Evolutionary conservation across 2,797 vertebrate species (phyloP), one percentile per base, ranked within the genome.

Genomic region (Pampus argenteus): DNA sequence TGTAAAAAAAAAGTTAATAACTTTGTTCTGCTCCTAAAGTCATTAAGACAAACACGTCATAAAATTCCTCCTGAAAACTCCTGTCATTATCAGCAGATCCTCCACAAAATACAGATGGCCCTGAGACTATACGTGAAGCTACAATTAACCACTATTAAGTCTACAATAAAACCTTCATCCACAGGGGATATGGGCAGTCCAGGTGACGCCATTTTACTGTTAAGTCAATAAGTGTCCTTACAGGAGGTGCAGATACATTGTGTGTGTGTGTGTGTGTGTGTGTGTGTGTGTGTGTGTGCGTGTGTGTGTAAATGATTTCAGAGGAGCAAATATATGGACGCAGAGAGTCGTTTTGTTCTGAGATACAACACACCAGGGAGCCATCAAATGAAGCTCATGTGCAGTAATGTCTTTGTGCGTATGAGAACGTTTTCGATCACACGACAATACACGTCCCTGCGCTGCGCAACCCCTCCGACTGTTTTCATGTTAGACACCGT

Each of bases 191-290:
- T n/a, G 58, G 57, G 23, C 57, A 68, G 71, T 48, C n/a, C 5
- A 79, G 66, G 74, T 69, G 83, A 84, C 52, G 74, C 79, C 69
- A 62, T 86, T 89, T 86, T 85, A 91, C 70, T 82, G 82, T 66
- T 9, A 14, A 79, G 71, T 84, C 88, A 79, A 90, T 89, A 89
- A 26, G 50, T 76, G 80, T 61, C 66, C 58, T 77, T 58, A 55
- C 47, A 70, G 63, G 62, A 74, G 62, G 55, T 20, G 26, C 31
- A 64, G 72, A 81, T 58, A 67, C 48, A 48, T 73, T 70, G 48
- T n/a, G n/a, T n/a, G n/a, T n/a, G n/a, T n/a, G n/a, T n/a, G n/a
- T n/a, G n/a, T n/a, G n/a, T n/a, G n/a, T 14, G 38, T 42, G 49
- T 76, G 28, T 61, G 56, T 38, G 73, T 62, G 55, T 61, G 31